Evolutionary conservation across 2,113 vertebrate species (phyloP).

Genomic region (Strigops habroptila): DNA sequence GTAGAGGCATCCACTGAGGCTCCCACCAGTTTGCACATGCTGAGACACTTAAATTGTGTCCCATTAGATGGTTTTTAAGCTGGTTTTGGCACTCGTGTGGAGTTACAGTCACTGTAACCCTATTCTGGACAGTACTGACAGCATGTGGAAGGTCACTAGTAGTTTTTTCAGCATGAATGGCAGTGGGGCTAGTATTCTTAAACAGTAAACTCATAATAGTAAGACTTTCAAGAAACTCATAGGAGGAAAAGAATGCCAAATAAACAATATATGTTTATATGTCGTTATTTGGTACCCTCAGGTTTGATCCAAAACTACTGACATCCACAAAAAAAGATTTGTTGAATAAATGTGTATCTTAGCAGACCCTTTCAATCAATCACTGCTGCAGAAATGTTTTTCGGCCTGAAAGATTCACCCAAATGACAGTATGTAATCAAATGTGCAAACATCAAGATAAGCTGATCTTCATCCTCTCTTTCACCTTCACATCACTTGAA

Average conservation of each 20-base stretch:
- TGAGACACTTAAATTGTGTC: neutral
- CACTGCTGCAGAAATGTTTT: neutral
- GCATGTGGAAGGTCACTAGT: neutral
- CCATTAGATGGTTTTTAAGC: neutral
- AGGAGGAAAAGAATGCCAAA: neutral
- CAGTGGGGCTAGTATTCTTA: neutral
- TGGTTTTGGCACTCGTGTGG: neutral
- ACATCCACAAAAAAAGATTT: neutral
- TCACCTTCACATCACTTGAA: neutral
- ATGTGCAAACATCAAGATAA: neutral
- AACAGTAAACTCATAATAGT: neutral
- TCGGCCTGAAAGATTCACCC: neutral
- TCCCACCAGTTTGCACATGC: neutral
- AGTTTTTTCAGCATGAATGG: neutral
- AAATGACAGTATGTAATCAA: neutral
- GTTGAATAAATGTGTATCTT: neutral
- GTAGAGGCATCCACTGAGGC: neutral
- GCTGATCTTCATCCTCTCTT: neutral
- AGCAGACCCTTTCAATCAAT: neutral
- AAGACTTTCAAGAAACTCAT: neutral
- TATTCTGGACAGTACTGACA: neutral
- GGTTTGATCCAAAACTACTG: neutral
- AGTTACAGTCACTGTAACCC: neutral
- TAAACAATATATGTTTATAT: neutral
- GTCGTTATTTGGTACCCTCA: neutral